A percentile compares a stretch with the other conserved stretches of the same genome.
phyloP scores from a whole-genome alignment of 2,113 vertebrate species.

The Salvelinus alpinus region DNA sequence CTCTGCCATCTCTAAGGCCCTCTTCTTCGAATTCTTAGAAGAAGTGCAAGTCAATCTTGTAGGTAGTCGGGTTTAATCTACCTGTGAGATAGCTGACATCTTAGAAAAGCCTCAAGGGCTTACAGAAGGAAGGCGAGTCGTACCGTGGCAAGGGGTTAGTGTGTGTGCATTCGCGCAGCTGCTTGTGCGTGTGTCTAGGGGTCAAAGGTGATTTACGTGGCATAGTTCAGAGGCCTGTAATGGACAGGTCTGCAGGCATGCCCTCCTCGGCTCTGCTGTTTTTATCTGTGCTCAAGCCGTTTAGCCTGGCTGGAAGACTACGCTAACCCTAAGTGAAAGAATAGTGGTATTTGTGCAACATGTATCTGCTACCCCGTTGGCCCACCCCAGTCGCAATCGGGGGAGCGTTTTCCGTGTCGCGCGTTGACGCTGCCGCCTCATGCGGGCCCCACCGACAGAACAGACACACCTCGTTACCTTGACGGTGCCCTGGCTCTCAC shows the following conservation, averaged over 20 bases:
- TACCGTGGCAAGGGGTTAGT: background rate
- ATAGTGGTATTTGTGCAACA: constrained; percentile 19
- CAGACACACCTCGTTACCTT: constrained; percentile 23
- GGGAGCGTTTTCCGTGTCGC: background rate
- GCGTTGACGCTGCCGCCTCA: too few relatives aligned
- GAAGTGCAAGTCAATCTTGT: too few relatives aligned
- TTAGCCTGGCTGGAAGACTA: background rate
- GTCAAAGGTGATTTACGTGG: background rate
- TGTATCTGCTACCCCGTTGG: constrained; percentile 23
- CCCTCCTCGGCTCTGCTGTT: too few relatives aligned
- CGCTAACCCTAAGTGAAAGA: constrained; percentile 13
- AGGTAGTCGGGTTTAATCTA: background rate
- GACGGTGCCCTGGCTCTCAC: constrained; percentile 38
- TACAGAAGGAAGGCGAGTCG: too few relatives aligned
- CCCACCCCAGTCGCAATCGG: constrained; percentile 1
- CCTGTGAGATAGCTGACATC: too few relatives aligned
- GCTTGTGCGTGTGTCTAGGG: background rate
- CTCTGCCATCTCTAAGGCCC: too few relatives aligned
- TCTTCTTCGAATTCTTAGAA: too few relatives aligned
- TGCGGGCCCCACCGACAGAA: background rate
- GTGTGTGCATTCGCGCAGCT: background rate
- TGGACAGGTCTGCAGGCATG: constrained; percentile 2
- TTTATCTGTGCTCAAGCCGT: background rate
- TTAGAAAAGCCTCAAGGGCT: too few relatives aligned
- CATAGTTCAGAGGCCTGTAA: background rate